Base-by-base conservation (phyloP, 2,888 invertebrate species). In the Epinotia nisella region DNA sequence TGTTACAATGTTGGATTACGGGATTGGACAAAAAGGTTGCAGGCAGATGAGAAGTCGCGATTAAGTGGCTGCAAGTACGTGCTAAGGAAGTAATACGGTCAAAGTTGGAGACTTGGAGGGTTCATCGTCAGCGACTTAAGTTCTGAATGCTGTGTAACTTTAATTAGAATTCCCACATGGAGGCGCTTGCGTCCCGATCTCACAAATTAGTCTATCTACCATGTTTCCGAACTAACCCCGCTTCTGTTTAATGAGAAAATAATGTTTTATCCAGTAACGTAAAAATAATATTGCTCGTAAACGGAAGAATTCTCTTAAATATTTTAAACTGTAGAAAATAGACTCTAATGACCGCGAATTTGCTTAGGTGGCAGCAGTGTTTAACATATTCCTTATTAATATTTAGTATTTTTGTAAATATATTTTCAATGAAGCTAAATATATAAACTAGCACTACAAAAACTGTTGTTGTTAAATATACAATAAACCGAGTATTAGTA, bases 191-290 rank as follows among this genome's bases (percentile, higher is more conserved):
- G 67, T 58, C 68, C 62, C 72, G 72, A 72, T 72, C 72, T 72
- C 68, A 68, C 72, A 72, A 72, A 72, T 72, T 72, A 72, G 72
- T 72, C 72, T 72, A 72, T 72, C 72, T 72, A 72, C 67, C 68
- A 68, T 68, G 61, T 68, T 68, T 49, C 68, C 56, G 62, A 71
- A 72, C 72, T 68, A 72, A 68, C 72, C 71, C 60, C 71, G 59
- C 53, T 24, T 41, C 65, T 71, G 71, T 71, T 71, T 71, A 71
- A 71, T 71, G 71, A 61, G 66, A 71, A 71, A 71, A 71, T 71
- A 71, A 71, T 71, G 71, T 71, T 67, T 67, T 61, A 55, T 35
- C 59, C 71, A 56, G 66, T 71, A 71, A 71, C 71, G 71, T 61
- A 71, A 71, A 66, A 71, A 71, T 67, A 71, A 71, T 67, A 66